Base-by-base conservation (phyloP, 2,888 invertebrate genomes). In the Herminia tarsipennalis region DNA sequence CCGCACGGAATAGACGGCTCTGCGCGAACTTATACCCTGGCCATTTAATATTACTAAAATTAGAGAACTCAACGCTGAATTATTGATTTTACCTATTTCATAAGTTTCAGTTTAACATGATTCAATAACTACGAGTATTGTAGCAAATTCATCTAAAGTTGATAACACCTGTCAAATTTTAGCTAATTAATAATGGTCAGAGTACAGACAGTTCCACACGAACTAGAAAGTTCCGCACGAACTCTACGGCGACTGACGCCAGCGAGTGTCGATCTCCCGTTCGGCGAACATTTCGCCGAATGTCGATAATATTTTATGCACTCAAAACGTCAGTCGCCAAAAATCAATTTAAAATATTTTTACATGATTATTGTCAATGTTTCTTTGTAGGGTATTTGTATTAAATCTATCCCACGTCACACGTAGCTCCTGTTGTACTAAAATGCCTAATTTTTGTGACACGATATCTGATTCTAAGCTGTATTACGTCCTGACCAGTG, bases 191-290 rank as follows among this genome's bases (percentile, higher is more conserved):
- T n/a, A n/a, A n/a, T n/a, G n/a, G n/a, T n/a, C n/a, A n/a, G n/a
- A n/a, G n/a, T n/a, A n/a, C n/a, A n/a, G n/a, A n/a, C n/a, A n/a
- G n/a, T n/a, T n/a, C n/a, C n/a, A n/a, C n/a, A n/a, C n/a, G n/a
- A n/a, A n/a, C n/a, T n/a, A n/a, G n/a, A n/a, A n/a, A n/a, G n/a
- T n/a, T n/a, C n/a, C n/a, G n/a, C 13, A 6, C 27, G 13, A 22
- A 3, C 5, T 3, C 14, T 14, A n/a, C 37, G 22, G 16, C 18
- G 16, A 4, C 20, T 10, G 8, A 17, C 12, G 18, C 18, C 17
- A 13, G 37, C 57, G 48, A 46, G 42, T 56, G 57, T 56, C 44
- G 57, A 52, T 56, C 62, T 61, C 59, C 44, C 52, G 43, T 57
- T 45, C 46, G 42, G 55, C 63, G 63, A 57, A 48, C 6, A 1